Conservation (phyloP, 2,113 vertebrate genomes). For the Cyprinodon brontotheroides region DNA sequence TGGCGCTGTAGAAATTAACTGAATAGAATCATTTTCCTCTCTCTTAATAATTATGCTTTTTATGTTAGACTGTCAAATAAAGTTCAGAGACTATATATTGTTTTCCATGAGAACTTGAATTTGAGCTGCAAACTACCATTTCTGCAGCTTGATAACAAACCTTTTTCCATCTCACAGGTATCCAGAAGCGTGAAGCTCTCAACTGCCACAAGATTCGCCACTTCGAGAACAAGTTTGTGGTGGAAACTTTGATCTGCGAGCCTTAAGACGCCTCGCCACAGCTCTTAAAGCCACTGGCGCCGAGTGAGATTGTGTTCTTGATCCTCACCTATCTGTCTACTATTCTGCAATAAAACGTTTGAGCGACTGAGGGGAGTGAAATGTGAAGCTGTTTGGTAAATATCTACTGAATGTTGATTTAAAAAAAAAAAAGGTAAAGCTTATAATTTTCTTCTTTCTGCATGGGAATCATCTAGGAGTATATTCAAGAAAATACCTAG, state of each 20-base stretch:
- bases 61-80: background rate
- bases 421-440: constrained; percentile 1
- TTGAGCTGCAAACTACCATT: background rate
- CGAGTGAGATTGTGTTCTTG: constrained; percentile 50
- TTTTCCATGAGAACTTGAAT: background rate
- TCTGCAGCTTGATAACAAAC: background rate
- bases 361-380: constrained; percentile 41
- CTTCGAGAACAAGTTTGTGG: constrained; percentile 88
- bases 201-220: constrained; percentile 90
- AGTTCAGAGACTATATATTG: background rate
- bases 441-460: constrained; percentile 48
- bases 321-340: constrained; percentile 63
- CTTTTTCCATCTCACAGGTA: constrained; percentile 76
- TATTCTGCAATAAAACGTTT: constrained; percentile 44
- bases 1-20: no score
- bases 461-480: constrained; percentile 13
- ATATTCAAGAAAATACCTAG: constrained; percentile 34
- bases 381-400: constrained; percentile 56
- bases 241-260: constrained; percentile 93
- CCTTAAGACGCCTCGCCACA: constrained; percentile 47
- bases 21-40: background rate
- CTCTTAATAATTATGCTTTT: background rate
- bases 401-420: constrained; percentile 19
- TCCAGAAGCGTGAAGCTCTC: constrained; percentile 90
- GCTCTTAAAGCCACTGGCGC: constrained; percentile 33